Conservation (phyloP, 2,888 invertebrate species). For the Dinocampus coccinellae region DNA sequence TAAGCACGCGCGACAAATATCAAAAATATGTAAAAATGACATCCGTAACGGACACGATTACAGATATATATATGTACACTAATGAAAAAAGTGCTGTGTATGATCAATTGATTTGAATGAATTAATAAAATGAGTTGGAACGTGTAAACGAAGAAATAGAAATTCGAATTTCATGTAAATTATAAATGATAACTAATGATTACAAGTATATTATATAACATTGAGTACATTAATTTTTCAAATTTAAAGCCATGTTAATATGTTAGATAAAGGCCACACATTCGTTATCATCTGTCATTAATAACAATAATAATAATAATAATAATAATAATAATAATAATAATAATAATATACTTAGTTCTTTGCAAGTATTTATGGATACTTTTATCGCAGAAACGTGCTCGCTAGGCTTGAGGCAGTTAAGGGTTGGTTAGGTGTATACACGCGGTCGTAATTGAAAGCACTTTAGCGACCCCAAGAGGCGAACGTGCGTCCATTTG, state of each 20-base stretch:
- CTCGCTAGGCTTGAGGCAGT: conserved; percentile 17
- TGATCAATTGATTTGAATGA: not conserved
- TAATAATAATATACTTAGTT: not conserved
- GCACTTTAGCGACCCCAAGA: conserved; percentile 61
- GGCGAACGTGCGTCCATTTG: conserved; percentile 16
- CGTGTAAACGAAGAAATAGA: not conserved
- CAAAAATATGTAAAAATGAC: no score
- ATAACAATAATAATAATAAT: not conserved
- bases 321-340: not conserved
- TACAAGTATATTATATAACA: not conserved
- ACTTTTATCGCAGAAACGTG: conserved; percentile 35
- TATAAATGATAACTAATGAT: not conserved
- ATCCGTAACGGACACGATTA: conserved; percentile 1
- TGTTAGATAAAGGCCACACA: not conserved
- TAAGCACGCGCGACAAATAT: not conserved
- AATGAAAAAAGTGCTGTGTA: not conserved
- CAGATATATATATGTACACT: not conserved
- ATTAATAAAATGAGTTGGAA: not conserved
- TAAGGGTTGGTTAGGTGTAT: conserved; percentile 56
- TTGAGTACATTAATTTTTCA: not conserved
- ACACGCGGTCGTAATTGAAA: conserved; percentile 60
- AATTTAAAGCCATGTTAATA: not conserved
- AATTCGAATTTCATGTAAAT: not conserved
- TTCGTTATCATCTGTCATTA: not conserved
- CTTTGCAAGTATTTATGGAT: conserved; percentile 23